phyloP scores from a whole-genome alignment of 2,113 vertebrate species.

The Cyprinodon tularosa region DNA sequence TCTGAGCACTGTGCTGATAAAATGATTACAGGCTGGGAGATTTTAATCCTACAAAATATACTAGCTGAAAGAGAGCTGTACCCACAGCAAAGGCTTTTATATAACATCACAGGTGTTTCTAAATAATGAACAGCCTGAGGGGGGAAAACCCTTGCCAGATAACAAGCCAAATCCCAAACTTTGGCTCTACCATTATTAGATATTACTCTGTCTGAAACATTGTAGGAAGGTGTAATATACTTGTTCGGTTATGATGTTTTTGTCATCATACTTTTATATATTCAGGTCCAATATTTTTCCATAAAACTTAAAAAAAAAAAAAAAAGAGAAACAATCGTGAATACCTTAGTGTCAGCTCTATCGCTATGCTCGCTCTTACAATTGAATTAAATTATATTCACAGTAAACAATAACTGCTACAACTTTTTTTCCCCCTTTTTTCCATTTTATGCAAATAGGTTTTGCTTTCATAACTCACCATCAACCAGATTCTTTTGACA shows the following conservation, averaged over 20 bases:
- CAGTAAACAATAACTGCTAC: not conserved
- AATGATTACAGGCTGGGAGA: constrained; percentile 53
- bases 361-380: not conserved
- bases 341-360: not conserved
- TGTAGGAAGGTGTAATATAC: not conserved
- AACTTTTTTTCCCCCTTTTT: not conserved
- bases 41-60: constrained; percentile 51
- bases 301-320: not conserved
- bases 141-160: constrained; percentile 6
- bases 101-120: constrained; percentile 38
- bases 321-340: not conserved
- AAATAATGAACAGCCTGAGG: constrained; percentile 35
- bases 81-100: constrained; percentile 29
- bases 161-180: constrained; percentile 10
- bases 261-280: not conserved
- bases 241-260: not conserved
- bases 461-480: not conserved
- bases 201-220: not conserved
- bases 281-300: not conserved
- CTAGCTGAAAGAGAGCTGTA: constrained; percentile 43
- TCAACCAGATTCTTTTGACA: not conserved
- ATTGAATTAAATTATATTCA: not conserved
- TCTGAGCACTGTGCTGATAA: constrained; percentile 42
- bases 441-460: not conserved
- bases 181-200: constrained; percentile 1